phyloP scores from a whole-genome alignment of 2,113 vertebrate genomes.

The Blennius ocellaris region DNA sequence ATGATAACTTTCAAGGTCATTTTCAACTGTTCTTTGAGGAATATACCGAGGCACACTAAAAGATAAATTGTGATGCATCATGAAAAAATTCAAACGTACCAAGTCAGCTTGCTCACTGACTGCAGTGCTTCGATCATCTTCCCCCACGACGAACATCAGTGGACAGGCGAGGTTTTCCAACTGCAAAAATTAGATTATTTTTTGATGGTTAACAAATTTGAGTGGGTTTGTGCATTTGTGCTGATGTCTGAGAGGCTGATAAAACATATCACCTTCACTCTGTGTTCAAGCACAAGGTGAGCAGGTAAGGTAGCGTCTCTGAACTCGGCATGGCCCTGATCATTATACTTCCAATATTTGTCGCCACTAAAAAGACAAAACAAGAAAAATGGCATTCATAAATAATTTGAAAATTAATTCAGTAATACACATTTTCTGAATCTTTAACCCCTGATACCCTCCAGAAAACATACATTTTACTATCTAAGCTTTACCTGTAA shows the following conservation, averaged over 20 bases:
- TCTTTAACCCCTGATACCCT: too few relatives aligned
- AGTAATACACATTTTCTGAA: neutral
- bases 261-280: conserved; percentile 62
- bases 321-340: conserved; percentile 55
- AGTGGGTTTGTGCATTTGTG: neutral
- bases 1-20: too few relatives aligned
- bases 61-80: neutral
- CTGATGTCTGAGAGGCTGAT: neutral
- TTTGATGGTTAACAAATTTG: neutral
- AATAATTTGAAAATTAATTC: neutral
- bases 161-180: conserved; percentile 73
- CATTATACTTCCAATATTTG: conserved; percentile 44
- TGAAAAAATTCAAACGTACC: conserved; percentile 46
- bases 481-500: neutral
- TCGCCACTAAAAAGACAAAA: conserved; percentile 41
- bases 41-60: neutral
- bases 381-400: neutral
- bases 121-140: conserved; percentile 68
- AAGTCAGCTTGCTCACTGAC: conserved; percentile 63
- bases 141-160: conserved; percentile 69
- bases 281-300: conserved; percentile 50
- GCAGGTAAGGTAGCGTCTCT: conserved; percentile 22
- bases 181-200: conserved; percentile 46
- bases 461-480: neutral
- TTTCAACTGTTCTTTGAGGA: too few relatives aligned